phyloP scores from a whole-genome alignment of 2,113 vertebrate species.

The Rhadina sibilatrix region DNA sequence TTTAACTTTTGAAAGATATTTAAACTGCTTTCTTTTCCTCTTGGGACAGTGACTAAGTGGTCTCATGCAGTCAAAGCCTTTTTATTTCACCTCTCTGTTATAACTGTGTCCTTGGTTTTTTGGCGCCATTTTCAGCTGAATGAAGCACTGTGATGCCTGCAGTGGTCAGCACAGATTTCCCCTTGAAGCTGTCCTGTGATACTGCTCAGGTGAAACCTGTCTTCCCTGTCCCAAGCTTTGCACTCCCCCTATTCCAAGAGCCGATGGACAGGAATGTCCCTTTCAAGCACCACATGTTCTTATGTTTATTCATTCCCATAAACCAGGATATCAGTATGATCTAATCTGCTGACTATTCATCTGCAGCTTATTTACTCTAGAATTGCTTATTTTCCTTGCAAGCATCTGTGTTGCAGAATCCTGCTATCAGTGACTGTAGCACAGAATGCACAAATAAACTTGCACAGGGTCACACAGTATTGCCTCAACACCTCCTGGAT shows the following conservation, averaged over 20 bases:
- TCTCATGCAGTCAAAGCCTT: background rate
- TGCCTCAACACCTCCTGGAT: background rate
- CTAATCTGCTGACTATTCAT: background rate
- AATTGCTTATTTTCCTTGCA: conserved; percentile 4
- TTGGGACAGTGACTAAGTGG: background rate
- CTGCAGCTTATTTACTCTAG: conserved; percentile 24
- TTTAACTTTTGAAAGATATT: background rate
- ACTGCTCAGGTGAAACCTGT: background rate
- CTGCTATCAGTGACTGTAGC: background rate
- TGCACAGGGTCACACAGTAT: background rate
- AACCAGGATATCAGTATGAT: background rate
- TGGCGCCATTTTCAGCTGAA: background rate
- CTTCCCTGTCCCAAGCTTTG: background rate
- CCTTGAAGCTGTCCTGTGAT: background rate
- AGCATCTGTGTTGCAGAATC: background rate
- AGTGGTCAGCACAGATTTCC: background rate
- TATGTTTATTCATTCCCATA: background rate
- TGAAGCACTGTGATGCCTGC: background rate
- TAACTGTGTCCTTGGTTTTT: background rate
- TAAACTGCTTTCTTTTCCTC: background rate
- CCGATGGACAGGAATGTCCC: background rate
- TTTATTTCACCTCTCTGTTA: background rate
- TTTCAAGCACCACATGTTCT: background rate
- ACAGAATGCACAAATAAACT: conserved; percentile 2
- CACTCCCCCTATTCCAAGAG: background rate